Conservation (phyloP, 1,140 invertebrate species). For the Zaprionus capensis region DNA sequence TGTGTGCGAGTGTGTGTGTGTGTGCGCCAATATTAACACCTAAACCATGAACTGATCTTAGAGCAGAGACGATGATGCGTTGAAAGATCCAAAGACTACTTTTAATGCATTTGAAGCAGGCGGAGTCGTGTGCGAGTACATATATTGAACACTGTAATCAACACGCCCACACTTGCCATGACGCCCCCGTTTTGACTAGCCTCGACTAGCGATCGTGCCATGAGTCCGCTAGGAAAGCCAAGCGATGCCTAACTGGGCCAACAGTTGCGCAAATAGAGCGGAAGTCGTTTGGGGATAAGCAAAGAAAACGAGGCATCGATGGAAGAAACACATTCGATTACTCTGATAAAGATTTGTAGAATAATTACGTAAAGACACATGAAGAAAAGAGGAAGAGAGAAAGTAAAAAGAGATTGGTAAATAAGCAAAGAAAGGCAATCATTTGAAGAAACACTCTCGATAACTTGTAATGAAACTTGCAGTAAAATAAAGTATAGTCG, state of each 20-base stretch:
- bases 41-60: conserved; percentile 40
- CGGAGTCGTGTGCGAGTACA: conserved; percentile 25
- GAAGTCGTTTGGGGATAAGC: conserved; percentile 64
- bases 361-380: background rate
- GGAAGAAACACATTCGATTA: background rate
- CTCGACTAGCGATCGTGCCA: conserved; percentile 27
- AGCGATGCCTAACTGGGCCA: conserved; percentile 57
- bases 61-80: conserved; percentile 36
- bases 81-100: conserved; percentile 44
- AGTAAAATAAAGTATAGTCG: background rate
- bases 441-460: background rate
- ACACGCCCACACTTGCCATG: conserved; percentile 47
- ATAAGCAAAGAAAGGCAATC: conserved; percentile 26
- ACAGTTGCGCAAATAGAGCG: conserved; percentile 69
- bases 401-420: conserved; percentile 62
- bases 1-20: conserved; percentile 1
- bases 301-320: conserved; percentile 24
- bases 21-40: conserved; percentile 55
- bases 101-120: conserved; percentile 52
- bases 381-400: conserved; percentile 6
- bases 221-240: conserved; percentile 20
- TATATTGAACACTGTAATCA: conserved; percentile 50
- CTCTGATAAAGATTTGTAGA: background rate
- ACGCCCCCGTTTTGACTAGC: conserved; percentile 46
- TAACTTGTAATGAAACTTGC: background rate